Conservation (phyloP, 2,113 vertebrate species). For the Paracanthobrama guichenoti region DNA sequence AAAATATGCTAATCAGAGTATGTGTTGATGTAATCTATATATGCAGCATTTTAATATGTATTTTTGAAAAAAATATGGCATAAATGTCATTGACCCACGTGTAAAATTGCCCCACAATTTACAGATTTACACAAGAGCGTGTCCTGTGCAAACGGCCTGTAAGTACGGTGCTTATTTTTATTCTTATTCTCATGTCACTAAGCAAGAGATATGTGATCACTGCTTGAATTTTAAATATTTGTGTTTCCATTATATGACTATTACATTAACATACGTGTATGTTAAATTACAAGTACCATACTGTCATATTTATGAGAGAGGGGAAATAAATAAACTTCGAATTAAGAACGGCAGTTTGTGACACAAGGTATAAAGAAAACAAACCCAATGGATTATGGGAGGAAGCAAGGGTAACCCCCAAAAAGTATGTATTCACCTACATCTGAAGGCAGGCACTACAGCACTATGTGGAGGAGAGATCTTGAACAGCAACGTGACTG, state of each 20-base stretch:
- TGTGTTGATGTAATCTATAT: no score
- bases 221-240: background rate
- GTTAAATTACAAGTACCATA: background rate
- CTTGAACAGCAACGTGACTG: background rate
- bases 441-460: conserved; percentile 11
- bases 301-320: background rate
- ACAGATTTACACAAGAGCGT: background rate
- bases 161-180: background rate
- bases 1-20: no score
- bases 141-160: background rate
- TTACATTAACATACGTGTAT: background rate
- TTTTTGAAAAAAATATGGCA: background rate
- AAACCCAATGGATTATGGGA: background rate
- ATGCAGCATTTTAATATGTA: no score
- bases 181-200: background rate
- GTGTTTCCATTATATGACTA: background rate
- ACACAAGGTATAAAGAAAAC: background rate
- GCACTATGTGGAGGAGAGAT: background rate
- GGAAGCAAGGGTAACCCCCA: background rate
- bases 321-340: background rate
- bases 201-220: background rate
- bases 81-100: background rate
- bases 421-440: background rate
- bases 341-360: background rate
- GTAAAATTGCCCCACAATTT: background rate